Evolutionary conservation across 2,797 vertebrate genomes (phyloP).

Genomic region (Clarias platycephalus): DNA sequence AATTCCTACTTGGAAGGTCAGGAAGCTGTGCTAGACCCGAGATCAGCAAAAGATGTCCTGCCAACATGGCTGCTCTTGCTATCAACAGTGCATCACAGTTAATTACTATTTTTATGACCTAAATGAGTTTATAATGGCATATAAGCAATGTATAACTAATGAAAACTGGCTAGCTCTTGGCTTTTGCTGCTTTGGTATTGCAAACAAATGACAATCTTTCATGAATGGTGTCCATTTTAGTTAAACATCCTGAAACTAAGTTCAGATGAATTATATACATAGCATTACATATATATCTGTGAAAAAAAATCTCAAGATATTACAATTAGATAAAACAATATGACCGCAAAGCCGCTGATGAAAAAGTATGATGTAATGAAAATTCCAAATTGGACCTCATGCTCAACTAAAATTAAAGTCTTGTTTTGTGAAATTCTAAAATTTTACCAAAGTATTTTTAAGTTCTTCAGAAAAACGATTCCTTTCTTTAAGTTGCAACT

Average conservation of each 20-base stretch:
- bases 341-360: not conserved
- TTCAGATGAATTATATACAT: not conserved
- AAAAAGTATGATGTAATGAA: not conserved
- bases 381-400: not conserved
- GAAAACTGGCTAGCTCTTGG: not conserved
- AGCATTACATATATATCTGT: not conserved
- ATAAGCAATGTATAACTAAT: not conserved
- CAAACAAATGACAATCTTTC: not conserved
- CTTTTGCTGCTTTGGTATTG: not conserved
- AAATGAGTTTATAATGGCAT: not conserved
- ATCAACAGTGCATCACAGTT: not conserved
- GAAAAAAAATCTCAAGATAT: not conserved
- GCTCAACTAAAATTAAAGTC: not conserved
- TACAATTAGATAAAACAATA: not conserved
- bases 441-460: not conserved
- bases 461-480: slow-evolving; percentile 45
- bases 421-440: not conserved
- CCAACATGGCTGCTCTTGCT: not conserved
- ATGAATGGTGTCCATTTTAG: not conserved
- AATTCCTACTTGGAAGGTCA: not conserved
- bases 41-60: not conserved
- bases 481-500: slow-evolving; percentile 45
- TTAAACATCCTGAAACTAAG: not conserved
- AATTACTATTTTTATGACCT: not conserved
- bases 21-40: not conserved